Conservation (phyloP, 2,797 vertebrate species). For the Hirundo rustica region DNA sequence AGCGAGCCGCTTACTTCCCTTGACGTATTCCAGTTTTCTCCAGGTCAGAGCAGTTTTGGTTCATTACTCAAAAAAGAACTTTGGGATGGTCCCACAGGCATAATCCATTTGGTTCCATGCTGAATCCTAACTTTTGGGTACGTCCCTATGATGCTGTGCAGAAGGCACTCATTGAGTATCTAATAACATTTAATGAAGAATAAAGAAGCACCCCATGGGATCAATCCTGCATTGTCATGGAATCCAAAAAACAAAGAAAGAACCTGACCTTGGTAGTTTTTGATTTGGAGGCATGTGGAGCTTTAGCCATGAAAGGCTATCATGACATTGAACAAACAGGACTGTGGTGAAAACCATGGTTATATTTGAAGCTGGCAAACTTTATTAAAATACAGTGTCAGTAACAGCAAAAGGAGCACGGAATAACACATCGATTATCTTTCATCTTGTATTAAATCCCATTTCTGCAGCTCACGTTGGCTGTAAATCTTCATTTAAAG, state of each 20-base stretch:
- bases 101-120: background rate
- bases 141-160: fast-evolving
- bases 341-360: background rate
- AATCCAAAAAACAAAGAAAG: background rate
- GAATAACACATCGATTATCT: background rate
- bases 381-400: background rate
- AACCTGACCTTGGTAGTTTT: background rate
- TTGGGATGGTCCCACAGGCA: background rate
- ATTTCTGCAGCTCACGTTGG: background rate
- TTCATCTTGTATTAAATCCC: background rate
- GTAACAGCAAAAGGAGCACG: background rate
- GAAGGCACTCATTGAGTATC: background rate
- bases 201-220: background rate
- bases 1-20: background rate
- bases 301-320: background rate
- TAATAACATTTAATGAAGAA: background rate
- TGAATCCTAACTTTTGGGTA: background rate
- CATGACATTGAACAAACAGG: background rate
- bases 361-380: background rate
- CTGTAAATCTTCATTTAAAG: background rate
- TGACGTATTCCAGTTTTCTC: background rate
- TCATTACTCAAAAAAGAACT: background rate
- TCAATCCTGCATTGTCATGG: background rate
- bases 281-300: background rate
- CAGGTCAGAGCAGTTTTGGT: background rate